phyloP scores from a whole-genome alignment of 2,797 vertebrate genomes.

The Zalophus californianus region DNA sequence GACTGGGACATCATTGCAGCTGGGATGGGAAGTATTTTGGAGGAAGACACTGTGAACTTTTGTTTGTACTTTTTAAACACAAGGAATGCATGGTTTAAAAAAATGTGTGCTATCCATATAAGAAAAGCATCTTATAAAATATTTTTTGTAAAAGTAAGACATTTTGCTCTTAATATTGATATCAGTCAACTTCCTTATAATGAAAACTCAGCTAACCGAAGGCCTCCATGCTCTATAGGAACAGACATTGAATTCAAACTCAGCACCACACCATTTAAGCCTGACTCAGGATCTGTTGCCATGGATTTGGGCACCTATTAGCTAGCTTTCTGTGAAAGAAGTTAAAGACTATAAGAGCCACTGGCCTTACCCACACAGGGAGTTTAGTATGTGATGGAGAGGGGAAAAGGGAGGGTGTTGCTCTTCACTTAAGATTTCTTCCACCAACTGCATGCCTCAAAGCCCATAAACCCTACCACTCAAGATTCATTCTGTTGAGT shows the following conservation, averaged over 20 bases:
- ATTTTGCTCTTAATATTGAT: background rate
- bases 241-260: background rate
- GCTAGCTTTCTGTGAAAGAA: background rate
- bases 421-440: background rate
- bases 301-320: background rate
- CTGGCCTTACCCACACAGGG: background rate
- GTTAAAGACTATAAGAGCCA: background rate
- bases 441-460: background rate
- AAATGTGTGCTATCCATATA: background rate
- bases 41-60: background rate
- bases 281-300: background rate
- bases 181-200: background rate
- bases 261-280: background rate
- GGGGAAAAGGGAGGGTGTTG: background rate
- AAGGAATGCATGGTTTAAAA: background rate
- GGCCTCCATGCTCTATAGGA: background rate
- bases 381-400: background rate
- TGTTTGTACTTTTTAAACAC: background rate
- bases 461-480: background rate
- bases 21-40: background rate
- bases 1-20: background rate
- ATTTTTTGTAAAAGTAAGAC: background rate
- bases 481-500: background rate
- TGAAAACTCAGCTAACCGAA: background rate
- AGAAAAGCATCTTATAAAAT: background rate